These are phyloP conservation scores for Callipepla squamata DNA, from an alignment of 2,113 vertebrate genomes.

Conservation along the genomic window DNA sequence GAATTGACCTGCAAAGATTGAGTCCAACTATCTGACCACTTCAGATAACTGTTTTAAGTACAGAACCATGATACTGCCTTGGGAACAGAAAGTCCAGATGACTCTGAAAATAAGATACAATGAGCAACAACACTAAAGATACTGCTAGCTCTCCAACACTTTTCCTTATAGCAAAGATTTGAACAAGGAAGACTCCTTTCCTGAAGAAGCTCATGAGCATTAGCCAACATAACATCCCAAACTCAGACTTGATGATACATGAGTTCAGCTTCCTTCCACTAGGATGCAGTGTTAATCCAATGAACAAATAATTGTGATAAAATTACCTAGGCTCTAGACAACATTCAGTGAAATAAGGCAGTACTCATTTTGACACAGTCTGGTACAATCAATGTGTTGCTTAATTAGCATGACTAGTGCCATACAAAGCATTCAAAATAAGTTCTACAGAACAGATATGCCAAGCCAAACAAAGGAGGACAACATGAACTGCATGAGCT, in stretches of 20 bases:
- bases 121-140: background rate
- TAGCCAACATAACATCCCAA: background rate
- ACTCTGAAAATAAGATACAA: background rate
- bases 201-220: fast-evolving
- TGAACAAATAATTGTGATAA: fast-evolving
- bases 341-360: fast-evolving
- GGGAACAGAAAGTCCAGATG: background rate
- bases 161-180: background rate
- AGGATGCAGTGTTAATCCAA: background rate
- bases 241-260: background rate
- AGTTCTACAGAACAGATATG: background rate
- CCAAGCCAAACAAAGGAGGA: background rate
- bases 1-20: background rate
- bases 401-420: background rate
- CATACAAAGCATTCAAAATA: background rate
- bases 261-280: background rate
- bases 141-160: background rate
- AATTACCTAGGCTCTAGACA: background rate
- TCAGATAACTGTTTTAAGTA: background rate
- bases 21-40: background rate
- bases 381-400: background rate
- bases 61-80: background rate
- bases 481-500: background rate
- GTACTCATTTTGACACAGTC: background rate
- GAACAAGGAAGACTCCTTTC: background rate